A percentile compares a stretch with the other conserved stretches of the same genome.
Conservation (phyloP, 2,113 vertebrate genomes). For the Nyctibius bracteatus region DNA sequence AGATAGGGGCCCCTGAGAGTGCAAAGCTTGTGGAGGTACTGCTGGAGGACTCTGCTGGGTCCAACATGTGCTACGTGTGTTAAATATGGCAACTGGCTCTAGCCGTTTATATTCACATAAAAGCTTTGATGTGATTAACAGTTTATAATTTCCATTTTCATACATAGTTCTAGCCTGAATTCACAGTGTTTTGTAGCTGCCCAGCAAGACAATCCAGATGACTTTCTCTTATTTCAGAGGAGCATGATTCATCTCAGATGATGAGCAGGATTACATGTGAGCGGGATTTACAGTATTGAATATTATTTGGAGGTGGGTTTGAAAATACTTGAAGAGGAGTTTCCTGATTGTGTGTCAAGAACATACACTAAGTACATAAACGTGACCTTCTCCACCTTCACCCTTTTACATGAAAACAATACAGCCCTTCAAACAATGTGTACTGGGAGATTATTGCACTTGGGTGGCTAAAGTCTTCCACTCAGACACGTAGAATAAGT, state of each 20-base stretch:
- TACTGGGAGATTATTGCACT: neutral
- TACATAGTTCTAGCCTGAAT: neutral
- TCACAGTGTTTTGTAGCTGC: neutral
- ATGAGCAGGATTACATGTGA: neutral
- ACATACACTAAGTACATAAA: neutral
- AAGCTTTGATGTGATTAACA: neutral
- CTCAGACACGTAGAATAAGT: neutral
- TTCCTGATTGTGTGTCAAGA: slow-evolving; percentile 17
- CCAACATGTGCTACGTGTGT: neutral
- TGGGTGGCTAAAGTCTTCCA: neutral
- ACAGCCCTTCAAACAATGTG: neutral
- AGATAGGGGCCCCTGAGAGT: neutral
- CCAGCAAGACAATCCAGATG: neutral
- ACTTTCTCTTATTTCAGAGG: neutral
- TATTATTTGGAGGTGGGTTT: slow-evolving; percentile 1
- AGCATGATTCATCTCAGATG: neutral
- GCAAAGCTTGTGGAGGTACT: neutral
- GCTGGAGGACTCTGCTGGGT: neutral
- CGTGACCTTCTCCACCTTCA: neutral
- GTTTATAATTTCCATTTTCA: neutral
- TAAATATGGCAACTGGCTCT: neutral
- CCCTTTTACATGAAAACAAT: neutral
- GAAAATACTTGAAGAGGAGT: neutral
- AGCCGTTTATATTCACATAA: neutral
- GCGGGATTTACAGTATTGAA: neutral